Base-by-base conservation (phyloP, 92 coral and sea anemone genomes). In the Galaxea fascicularis region DNA sequence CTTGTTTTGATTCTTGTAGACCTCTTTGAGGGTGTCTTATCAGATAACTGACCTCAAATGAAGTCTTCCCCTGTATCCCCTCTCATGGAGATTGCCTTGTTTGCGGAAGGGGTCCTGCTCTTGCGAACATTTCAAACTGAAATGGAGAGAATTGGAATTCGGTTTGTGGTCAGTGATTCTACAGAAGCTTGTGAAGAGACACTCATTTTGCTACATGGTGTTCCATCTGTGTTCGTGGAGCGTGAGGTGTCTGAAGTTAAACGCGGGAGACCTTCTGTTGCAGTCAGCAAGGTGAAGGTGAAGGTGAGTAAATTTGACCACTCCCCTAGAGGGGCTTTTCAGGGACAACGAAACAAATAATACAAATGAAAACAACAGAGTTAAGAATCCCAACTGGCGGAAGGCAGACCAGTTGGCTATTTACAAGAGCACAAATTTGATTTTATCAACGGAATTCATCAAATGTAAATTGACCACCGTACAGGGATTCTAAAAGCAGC, bases 171-270 rank as follows among this genome's bases (percentile, higher is more conserved):
- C 31, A 82, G 85, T 39, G 73, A 57, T 41, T 70, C 80, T 18
- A 44, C 82, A 16, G 70, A 76, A 59, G 45, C 82, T 44, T 80
- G 77, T 26, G 85, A 73, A 31, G 77, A 80, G 45, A 84, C 53
- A 26, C 73, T 75, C 27, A 67, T 72, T 8, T 56, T 76, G 41
- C 93, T 94, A 12, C 81, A 76, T 68, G 84, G 89, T 30, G 87
- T 96, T 4, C 99, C 99, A 0, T 90, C 95, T 4, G 93, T 95
- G 30, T 96, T 94, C 77, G 95, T 96, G 73, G 95, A 91, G 26
- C 95, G 98, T 27, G 98, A 94, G 80, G 74, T 81, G 79, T 92
- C 93, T 35, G 98, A 96, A 69, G 87, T 93, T 8, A 91, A 86
- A 39, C 91, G 93, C 24, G 88, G 91, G 31, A 71, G 97, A 52